Percentiles rank a stretch among this genome's conserved stretches.
Conservation (phyloP, 2,113 vertebrate species). For the Meles meles region DNA sequence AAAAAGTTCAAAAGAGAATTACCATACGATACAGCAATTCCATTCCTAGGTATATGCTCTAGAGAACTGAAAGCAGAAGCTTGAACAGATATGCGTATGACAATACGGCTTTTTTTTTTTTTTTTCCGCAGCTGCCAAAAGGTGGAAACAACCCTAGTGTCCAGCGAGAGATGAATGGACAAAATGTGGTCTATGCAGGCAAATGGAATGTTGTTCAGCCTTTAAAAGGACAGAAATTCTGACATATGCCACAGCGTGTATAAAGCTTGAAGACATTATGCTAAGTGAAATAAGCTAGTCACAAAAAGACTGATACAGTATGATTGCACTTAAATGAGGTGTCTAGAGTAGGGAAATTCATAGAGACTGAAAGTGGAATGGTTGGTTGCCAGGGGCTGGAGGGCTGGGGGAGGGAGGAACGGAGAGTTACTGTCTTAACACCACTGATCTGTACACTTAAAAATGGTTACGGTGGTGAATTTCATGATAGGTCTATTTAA, state of each 20-base stretch:
- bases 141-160: not conserved
- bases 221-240: conserved; percentile 35
- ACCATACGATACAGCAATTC: conserved; percentile 9
- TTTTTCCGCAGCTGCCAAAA: not conserved
- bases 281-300: not conserved
- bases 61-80: conserved; percentile 28
- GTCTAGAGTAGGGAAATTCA: not conserved
- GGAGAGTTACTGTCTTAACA: not conserved
- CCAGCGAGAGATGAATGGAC: not conserved
- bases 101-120: not conserved
- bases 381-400: not conserved
- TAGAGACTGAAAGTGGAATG: not conserved
- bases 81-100: not conserved
- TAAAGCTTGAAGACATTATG: not conserved
- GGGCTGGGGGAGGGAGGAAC: not conserved
- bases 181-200: not conserved
- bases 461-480: not conserved
- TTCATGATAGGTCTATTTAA: not conserved
- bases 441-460: not conserved
- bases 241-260: not conserved
- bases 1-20: conserved; percentile 33
- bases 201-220: conserved; percentile 28
- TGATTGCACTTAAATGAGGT: not conserved
- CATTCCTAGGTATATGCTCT: not conserved
- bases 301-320: not conserved